Base-by-base conservation (phyloP, 2,797 vertebrate genomes). In the Pterois miles region DNA sequence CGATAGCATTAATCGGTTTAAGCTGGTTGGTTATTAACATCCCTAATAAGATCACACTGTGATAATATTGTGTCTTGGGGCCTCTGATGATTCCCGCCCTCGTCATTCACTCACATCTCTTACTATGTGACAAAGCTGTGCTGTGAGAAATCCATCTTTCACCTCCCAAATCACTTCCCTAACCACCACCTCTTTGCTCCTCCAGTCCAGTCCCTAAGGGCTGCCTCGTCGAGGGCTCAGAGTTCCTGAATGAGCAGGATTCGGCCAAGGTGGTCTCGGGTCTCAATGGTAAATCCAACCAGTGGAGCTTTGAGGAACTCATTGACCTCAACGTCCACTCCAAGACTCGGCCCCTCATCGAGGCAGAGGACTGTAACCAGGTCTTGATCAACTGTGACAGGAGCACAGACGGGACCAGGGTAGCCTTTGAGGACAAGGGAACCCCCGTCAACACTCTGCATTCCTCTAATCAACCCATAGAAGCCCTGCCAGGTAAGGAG, bases 401-500 rank as follows among this genome's bases (percentile, higher is more conserved):
- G 59, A 81, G 88, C 86, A 78, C 90, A 48, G 95, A 93, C 23
- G 95, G 92, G 73, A 94, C 95, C 80, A 95, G 91, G 86, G 83
- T 94, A 77, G 92, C 94, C 84, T 96, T 96, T 68, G 96, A 97
- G 86, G 96, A 96, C 56, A 95, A 96, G 87, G 93, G 91, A 71
- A 73, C 81, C 62, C 92, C 94, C 57, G 91, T 96, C 74, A 96
- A 92, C 89, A 83, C 95, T 69, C 93, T 97, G 88, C 93, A 93
- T 82, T 92, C 94, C 75, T 91, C 94, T 31, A 94, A 90, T 91
- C 96, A 96, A 84, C 91, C 96, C 70, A 93, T 97, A 78, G 96
- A 97, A 93, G 90, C 95, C 87, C 92, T 96, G 80, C 95, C 97
- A 92, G 97, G 97, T 97, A 91, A 95, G 85, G n/a, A 40, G 5